Evolutionary conservation across 2,113 vertebrate genomes (phyloP), one percentile per base, ranked within the genome.

Genomic region (Pluvialis apricaria): DNA sequence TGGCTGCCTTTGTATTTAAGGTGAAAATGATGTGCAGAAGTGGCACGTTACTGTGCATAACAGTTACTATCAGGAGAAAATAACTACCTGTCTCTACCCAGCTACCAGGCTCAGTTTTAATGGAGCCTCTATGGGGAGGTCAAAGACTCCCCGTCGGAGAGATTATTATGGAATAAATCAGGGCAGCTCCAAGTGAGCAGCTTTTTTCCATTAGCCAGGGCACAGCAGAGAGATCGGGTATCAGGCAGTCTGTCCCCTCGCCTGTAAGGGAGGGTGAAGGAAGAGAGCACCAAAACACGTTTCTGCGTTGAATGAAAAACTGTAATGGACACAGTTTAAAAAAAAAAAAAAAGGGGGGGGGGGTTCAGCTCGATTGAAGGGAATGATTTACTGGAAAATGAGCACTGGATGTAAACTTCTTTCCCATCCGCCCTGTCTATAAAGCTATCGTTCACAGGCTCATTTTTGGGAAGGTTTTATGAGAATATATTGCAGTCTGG

Each of bases 371-470:
- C 4, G 28, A 5, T 34, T 34, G 65, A 68, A 82, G 11, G 19
- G 20, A 42, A 49, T 32, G 15, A 38, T 72, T 86, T 40, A 7
- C 29, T 72, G 61, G 77, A 24, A 82, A 85, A 72, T 7, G 40
- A 38, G 44, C 54, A n/a, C 21, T 82, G 62, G 17, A 20, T 80
- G 58, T 83, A 61, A 77, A 69, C 28, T 61, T 73, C 34, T 44
- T 38, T 86, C 17, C 47, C 1, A 0, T 51, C 61, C 1, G 2
- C 1, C 2, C 26, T 54, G 34, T 15, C 38, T 58, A 7, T 61
- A 52, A 78, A 85, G 22, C 8, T 13, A 32, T 69, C 5, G 15
- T 54, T 81, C 51, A 32, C 31, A 13, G 0, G 18, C 19, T 82
- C 32, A 10, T 52, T 44, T 82, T 44, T 51, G 31, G 73, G 64